Evolutionary conservation across 1,140 invertebrate species (phyloP), one percentile per base, ranked within the genome.

Genomic region (Samia ricini): DNA sequence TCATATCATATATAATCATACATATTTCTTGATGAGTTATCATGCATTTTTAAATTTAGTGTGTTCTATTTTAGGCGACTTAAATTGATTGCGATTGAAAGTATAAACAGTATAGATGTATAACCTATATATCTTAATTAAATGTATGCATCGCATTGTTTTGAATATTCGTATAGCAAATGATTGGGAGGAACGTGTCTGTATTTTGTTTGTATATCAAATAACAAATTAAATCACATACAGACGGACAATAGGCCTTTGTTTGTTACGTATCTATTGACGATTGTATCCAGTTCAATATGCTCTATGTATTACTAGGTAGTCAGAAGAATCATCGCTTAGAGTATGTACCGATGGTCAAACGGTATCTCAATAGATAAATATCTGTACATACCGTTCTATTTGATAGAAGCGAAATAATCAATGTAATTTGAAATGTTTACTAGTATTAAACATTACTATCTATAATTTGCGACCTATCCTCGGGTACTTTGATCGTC

Each of bases 201-300:
- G 12, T 42, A 15, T 42, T 42, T 15, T 42, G 33, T 42, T 42
- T 42, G 33, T 42, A 15, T 3, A 42, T 42, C 1, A 15, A 42
- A 33, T 57, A 42, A 33, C 22, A 57, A 57, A 36, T 36, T 33
- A 36, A 57, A 57, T 42, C 33, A 26, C 56, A 33, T 57, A 57
- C 33, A 20, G 10, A 21, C 18, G n/a, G 33, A 57, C 26, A 57
- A 57, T 57, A 33, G 56, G 18, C 20, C 56, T 57, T 57, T 57
- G 56, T 57, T 57, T 57, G 56, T 57, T 18, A 33, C n/a, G 22
- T 26, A 36, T 57, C 6, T 2, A 55, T 20, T 24, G 23, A 7
- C 56, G 24, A 57, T 57, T 36, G 26, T 42, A 57, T 33, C 56
- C 19, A 55, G 10, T 52, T 5, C 19, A 21, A 19, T 50, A 10